phyloP scores from a whole-genome alignment of 2,888 invertebrate genomes.

The Rhaphigaster nebulosa region DNA sequence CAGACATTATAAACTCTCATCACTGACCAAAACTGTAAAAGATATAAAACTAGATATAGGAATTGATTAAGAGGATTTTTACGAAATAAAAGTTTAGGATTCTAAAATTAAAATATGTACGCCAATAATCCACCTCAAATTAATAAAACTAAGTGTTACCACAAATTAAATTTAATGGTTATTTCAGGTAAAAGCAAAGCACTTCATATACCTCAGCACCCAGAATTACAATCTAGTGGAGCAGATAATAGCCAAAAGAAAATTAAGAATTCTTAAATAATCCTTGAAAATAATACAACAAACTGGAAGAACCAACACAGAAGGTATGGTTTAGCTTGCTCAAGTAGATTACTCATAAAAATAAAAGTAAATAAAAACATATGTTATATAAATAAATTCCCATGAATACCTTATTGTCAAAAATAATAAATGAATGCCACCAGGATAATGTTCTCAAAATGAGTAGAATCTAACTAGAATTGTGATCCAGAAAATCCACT shows the following conservation, averaged over 20 bases:
- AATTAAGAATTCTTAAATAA: conserved; percentile 12
- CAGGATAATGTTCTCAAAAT: conserved; percentile 5
- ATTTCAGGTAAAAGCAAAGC: not conserved
- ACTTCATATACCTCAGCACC: conserved; percentile 20
- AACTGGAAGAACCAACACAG: conserved; percentile 16
- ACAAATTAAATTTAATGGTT: conserved; percentile 32
- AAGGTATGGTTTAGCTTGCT: conserved; percentile 9
- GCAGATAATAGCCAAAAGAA: conserved; percentile 22
- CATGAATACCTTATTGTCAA: not conserved
- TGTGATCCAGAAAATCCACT: not conserved
- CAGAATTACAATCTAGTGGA: conserved; percentile 18
- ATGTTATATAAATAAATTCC: not conserved
- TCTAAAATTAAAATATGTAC: conserved; percentile 39
- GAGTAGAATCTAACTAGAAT: not conserved
- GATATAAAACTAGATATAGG: conserved; percentile 65
- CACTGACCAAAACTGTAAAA: conserved; percentile 67
- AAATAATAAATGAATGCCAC: conserved; percentile 23
- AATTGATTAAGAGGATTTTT: conserved; percentile 24
- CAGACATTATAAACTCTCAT: conserved; percentile 78
- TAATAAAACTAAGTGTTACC: conserved; percentile 26
- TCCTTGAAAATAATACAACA: conserved; percentile 31
- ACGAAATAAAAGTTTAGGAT: conserved; percentile 33
- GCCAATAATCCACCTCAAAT: conserved; percentile 9
- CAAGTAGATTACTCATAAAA: not conserved
- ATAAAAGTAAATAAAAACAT: conserved; percentile 32